These are phyloP conservation scores for Istiophorus platypterus DNA, from an alignment of 2,113 vertebrate genomes.

Conservation along the genomic window DNA sequence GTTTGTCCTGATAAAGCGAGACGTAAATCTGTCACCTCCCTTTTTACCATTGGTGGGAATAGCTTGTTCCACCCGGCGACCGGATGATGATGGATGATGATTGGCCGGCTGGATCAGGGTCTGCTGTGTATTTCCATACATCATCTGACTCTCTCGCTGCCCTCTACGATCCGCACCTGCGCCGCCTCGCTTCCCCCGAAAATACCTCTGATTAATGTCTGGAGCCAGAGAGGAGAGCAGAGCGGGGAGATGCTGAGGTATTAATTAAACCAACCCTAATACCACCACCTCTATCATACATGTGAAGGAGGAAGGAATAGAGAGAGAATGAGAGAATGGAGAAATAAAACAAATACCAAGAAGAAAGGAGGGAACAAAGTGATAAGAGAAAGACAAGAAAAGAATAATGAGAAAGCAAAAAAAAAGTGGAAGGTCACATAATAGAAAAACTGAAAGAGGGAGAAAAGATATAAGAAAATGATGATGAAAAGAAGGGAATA, in stretches of 20 bases:
- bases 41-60: conserved; percentile 69
- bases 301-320: background rate
- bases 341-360: conserved; percentile 19
- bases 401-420: background rate
- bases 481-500: too few species aligned
- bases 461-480: background rate
- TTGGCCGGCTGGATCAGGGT: conserved; percentile 80
- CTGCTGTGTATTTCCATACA: conserved; percentile 80
- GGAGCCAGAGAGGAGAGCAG: conserved; percentile 56
- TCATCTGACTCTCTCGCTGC: conserved; percentile 75
- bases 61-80: conserved; percentile 66
- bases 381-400: background rate
- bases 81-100: conserved; percentile 81
- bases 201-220: conserved; percentile 82
- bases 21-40: conserved; percentile 54
- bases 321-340: conserved; percentile 1
- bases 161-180: conserved; percentile 78
- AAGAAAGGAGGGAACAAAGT: background rate
- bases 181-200: conserved; percentile 72
- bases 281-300: conserved; percentile 40
- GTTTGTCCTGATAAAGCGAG: conserved; percentile 57
- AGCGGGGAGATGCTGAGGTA: conserved; percentile 68
- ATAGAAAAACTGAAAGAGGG: background rate
- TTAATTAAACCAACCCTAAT: conserved; percentile 75
- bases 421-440: background rate